Conservation (phyloP, 2,888 invertebrate species). For the Euclidia mi region DNA sequence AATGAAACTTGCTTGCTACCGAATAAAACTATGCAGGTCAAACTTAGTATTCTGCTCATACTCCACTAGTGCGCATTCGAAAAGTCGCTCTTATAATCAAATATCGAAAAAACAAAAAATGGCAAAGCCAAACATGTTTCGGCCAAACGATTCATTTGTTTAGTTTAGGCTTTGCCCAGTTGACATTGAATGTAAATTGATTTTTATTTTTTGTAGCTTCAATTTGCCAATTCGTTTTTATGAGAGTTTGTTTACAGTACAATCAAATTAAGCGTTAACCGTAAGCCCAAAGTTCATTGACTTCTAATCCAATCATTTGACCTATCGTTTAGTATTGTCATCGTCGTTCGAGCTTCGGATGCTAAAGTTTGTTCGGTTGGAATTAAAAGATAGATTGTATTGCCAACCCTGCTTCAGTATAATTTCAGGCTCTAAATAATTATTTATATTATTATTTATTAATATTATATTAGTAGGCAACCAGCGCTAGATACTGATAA, state of each 20-base stretch:
- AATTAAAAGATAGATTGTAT: no score
- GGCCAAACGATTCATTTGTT: slow-evolving; percentile 44
- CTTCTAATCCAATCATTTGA: no score
- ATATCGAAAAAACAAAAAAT: slow-evolving; percentile 35
- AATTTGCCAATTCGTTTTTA: slow-evolving; percentile 36
- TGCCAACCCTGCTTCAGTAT: no score
- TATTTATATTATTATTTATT: no score
- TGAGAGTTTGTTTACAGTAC: slow-evolving; percentile 25
- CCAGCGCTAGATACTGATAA: no score
- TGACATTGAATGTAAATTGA: slow-evolving; percentile 27
- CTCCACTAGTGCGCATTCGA: slow-evolving; percentile 15
- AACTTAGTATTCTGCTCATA: slow-evolving; percentile 26
- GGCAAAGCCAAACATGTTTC: slow-evolving; percentile 28
- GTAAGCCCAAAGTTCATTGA: no score
- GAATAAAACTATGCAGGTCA: neutral
- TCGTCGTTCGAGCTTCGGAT: no score
- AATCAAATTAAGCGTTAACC: slow-evolving; percentile 1
- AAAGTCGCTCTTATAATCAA: slow-evolving; percentile 42
- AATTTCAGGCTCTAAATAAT: no score
- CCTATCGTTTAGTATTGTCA: no score
- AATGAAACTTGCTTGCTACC: no score
- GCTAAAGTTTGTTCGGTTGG: no score
- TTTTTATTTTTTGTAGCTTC: slow-evolving; percentile 28
- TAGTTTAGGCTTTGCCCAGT: slow-evolving; percentile 37
- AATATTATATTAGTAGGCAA: no score